phyloP scores from a whole-genome alignment of 2,113 vertebrate species.

The Eclectus roratus region DNA sequence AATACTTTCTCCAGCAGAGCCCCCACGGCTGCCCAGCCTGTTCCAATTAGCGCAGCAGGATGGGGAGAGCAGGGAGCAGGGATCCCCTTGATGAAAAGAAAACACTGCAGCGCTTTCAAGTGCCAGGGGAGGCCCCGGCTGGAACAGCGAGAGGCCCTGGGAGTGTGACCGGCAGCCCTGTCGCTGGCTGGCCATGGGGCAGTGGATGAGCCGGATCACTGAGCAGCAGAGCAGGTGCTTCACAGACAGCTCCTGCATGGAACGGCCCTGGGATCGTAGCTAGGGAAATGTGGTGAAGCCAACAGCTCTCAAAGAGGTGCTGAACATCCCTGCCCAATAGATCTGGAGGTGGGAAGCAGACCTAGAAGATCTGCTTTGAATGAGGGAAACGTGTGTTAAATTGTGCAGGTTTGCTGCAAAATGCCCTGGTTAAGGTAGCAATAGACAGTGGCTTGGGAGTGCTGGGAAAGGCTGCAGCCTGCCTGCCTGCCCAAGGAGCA shows the following conservation, averaged over 20 bases:
- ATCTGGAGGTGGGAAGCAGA: not conserved
- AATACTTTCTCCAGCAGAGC: slow-evolving; percentile 22
- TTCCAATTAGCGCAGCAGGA: slow-evolving; percentile 20
- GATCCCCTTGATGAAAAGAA: slow-evolving; percentile 44
- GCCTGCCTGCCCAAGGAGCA: not conserved
- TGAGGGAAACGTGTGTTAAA: not conserved
- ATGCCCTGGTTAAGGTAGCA: not conserved
- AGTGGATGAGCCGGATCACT: not conserved
- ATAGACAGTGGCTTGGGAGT: not conserved
- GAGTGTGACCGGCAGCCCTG: not conserved
- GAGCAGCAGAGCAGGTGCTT: not conserved
- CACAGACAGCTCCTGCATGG: not conserved
- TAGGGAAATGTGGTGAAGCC: rapidly evolving
- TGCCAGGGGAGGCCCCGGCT: not conserved
- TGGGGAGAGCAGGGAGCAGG: not conserved
- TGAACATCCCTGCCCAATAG: not conserved
- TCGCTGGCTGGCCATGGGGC: not conserved
- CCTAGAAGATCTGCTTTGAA: rapidly evolving
- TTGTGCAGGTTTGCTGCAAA: not conserved
- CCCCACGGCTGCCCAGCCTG: slow-evolving; percentile 4
- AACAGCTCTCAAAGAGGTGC: not conserved
- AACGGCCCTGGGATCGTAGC: not conserved
- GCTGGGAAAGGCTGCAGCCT: not conserved
- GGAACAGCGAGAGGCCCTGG: not conserved
- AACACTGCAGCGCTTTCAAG: not conserved